Percentiles rank a stretch among this genome's conserved stretches.
Evolutionary conservation across 2,888 invertebrate genomes (phyloP).

Genomic region (Agonopterix arenella): DNA sequence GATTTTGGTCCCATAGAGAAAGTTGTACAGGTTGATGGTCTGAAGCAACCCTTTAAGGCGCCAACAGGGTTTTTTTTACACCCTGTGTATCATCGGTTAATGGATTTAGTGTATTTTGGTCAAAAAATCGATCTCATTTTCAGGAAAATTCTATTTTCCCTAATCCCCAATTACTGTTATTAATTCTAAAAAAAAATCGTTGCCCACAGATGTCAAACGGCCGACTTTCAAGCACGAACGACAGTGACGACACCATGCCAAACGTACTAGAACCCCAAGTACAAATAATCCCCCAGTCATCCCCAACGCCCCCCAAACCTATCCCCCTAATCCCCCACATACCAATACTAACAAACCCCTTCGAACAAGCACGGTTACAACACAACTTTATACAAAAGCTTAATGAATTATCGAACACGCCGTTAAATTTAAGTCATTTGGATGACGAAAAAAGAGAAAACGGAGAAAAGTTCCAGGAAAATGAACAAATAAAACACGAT

Average conservation of each 20-base stretch:
- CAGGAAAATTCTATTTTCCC: too few species aligned
- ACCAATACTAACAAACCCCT: slow-evolving; percentile 45
- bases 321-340: slow-evolving; percentile 18
- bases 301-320: slow-evolving; percentile 37
- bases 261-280: slow-evolving; percentile 70
- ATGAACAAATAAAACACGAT: slow-evolving; percentile 43
- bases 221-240: slow-evolving; percentile 69
- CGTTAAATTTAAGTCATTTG: slow-evolving; percentile 62
- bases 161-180: too few species aligned
- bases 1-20: too few species aligned
- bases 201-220: slow-evolving; percentile 67
- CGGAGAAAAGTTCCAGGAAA: slow-evolving; percentile 34
- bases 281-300: slow-evolving; percentile 61
- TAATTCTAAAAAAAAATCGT: neutral
- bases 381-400: slow-evolving; percentile 62
- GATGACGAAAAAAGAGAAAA: slow-evolving; percentile 49
- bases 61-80: too few species aligned
- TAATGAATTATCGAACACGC: slow-evolving; percentile 63
- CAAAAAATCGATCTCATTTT: too few species aligned
- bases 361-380: slow-evolving; percentile 61
- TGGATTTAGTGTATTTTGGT: too few species aligned
- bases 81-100: too few species aligned
- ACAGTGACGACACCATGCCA: slow-evolving; percentile 68
- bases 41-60: too few species aligned
- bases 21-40: too few species aligned